Evolutionary conservation across 1,140 invertebrate genomes (phyloP).

Genomic region (Bilobella aurantiaca): DNA sequence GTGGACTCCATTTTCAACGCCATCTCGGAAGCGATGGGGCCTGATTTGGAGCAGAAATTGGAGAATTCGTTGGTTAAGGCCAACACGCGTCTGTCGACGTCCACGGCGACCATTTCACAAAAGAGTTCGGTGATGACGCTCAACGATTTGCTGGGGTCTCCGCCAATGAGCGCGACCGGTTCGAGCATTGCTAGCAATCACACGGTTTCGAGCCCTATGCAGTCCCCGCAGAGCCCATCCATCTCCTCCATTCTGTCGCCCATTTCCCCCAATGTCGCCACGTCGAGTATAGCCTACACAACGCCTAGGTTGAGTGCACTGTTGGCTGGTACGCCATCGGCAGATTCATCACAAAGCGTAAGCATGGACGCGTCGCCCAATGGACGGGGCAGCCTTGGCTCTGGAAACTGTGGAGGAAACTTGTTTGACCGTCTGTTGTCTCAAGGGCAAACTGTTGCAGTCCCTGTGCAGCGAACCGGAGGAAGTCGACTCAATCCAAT

Average conservation of each 20-base stretch:
- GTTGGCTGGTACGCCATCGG: conserved; percentile 28
- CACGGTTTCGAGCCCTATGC: conserved; percentile 1
- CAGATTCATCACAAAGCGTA: conserved; percentile 16
- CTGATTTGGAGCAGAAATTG: conserved; percentile 21
- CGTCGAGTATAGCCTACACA: conserved; percentile 18
- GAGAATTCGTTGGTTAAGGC: conserved; percentile 2
- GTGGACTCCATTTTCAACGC: conserved; percentile 20
- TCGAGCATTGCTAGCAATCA: background rate
- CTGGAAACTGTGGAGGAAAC: conserved; percentile 21
- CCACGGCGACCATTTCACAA: background rate
- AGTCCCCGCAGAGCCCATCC: background rate
- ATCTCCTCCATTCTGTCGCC: conserved; percentile 19
- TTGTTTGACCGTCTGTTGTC: conserved; percentile 28
- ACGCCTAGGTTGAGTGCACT: conserved; percentile 32
- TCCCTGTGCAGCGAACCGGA: conserved; percentile 14
- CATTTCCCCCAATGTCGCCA: conserved; percentile 2
- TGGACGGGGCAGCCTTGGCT: background rate
- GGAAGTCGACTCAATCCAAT: conserved; percentile 29
- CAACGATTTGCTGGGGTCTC: conserved; percentile 30
- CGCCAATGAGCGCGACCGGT: conserved; percentile 20
- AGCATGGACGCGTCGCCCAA: background rate
- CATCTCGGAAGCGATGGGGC: conserved; percentile 25
- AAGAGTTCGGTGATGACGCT: conserved; percentile 17
- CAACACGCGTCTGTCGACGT: conserved; percentile 1
- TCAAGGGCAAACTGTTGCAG: conserved; percentile 13